phyloP scores from a whole-genome alignment of 2,113 vertebrate species.

The Edolisoma coerulescens region DNA sequence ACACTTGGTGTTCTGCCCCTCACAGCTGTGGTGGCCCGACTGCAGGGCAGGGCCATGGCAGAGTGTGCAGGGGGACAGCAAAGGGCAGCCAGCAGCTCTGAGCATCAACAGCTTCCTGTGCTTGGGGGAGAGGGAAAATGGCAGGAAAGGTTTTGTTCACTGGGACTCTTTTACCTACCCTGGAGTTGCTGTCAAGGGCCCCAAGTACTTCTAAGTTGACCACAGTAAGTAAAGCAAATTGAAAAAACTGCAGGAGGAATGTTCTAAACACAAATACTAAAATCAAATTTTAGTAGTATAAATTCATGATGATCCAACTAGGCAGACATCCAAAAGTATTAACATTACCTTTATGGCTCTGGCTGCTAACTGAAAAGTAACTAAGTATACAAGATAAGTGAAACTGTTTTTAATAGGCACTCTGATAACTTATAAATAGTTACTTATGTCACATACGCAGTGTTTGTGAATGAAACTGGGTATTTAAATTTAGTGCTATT shows the following conservation, averaged over 20 bases:
- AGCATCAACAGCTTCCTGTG: not conserved
- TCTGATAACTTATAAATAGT: constrained; percentile 18
- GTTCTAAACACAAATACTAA: not conserved
- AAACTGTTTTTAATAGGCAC: not conserved
- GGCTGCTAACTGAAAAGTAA: not conserved
- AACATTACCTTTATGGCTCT: not conserved
- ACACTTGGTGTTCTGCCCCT: not conserved
- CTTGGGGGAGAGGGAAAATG: not conserved
- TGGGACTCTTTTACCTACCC: not conserved
- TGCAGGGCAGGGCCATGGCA: not conserved
- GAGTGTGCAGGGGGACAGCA: not conserved
- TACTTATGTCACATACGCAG: not conserved
- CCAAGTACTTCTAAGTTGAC: not conserved
- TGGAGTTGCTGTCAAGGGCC: not conserved
- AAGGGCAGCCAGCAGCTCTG: not conserved
- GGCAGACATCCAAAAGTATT: not conserved
- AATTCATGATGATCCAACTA: not conserved
- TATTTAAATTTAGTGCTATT: constrained; percentile 35
- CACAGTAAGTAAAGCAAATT: not conserved
- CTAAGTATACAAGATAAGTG: not conserved
- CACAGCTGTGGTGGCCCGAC: not conserved
- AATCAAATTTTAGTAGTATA: not conserved
- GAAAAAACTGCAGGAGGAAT: not conserved
- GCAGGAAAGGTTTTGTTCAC: not conserved
- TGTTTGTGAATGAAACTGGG: constrained; percentile 3